A percentile compares a stretch with the other conserved stretches of the same genome.
Conservation (phyloP, 2,113 vertebrate genomes). For the Penelope pileata region DNA sequence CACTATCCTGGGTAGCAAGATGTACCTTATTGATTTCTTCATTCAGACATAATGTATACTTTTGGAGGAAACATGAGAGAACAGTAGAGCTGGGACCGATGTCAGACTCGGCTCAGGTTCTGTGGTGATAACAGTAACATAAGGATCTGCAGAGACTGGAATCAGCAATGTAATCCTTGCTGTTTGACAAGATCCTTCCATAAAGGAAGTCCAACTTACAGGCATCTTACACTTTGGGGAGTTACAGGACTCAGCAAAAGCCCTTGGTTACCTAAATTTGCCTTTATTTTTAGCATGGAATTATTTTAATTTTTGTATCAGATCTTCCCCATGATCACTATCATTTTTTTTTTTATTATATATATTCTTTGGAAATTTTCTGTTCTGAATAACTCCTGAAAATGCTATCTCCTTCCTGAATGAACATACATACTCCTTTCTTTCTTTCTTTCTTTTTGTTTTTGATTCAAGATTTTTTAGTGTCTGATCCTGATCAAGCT, state of each 20-base stretch:
- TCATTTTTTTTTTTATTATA: neutral
- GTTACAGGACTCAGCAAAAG: neutral
- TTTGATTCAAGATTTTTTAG: neutral
- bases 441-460: no score
- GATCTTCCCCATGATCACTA: neutral
- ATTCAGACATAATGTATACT: neutral
- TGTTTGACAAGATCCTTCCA: neutral
- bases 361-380: neutral
- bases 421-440: neutral
- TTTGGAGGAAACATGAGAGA: neutral
- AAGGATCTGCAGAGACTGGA: neutral
- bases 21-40: neutral
- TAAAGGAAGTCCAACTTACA: neutral
- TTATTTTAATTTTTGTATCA: neutral
- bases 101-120: neutral
- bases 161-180: neutral
- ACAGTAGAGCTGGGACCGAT: neutral
- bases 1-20: neutral
- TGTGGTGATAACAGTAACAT: neutral
- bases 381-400: neutral
- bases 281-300: neutral
- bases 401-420: neutral
- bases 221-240: neutral
- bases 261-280: neutral
- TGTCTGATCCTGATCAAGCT: neutral